Evolutionary conservation across 2,888 invertebrate genomes (phyloP), one percentile per base, ranked within the genome.

Genomic region (Xestia sexstrigata): DNA sequence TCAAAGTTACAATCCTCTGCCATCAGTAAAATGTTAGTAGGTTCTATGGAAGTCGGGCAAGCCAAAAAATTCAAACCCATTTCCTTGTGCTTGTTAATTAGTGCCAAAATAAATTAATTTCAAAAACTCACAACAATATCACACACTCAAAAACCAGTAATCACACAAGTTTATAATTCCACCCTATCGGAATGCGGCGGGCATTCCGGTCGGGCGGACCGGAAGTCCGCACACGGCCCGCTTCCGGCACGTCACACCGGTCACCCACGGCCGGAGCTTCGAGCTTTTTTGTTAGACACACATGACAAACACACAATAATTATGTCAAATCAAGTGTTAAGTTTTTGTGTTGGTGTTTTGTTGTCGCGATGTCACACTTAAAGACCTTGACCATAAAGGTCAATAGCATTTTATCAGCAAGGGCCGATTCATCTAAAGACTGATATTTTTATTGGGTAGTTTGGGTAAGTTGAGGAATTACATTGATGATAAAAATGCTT

Each of bases 211-310:
- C 73, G 89, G 87, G 73, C 81, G 82, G 70, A 68, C 87, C 91
- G 92, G 92, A 92, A 88, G 90, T 91, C 91, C 91, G 92, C 90
- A 89, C 89, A 91, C 88, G 91, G 88, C 78, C 72, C 84, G 78
- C 89, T 91, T 92, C 92, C 92, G 92, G 83, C 72, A 84, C 89
- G 91, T 89, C 89, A 90, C 88, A 76, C 85, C 84, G 84, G 83
- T 85, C 86, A 85, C 85, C 84, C 79, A 76, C 84, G 72, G 52
- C 60, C 62, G 73, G 78, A 85, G 87, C 88, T 88, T 87, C 49
- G 82, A 82, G 83, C 88, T 87, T 87, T 88, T 89, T 85, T 81
- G 81, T 83, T 80, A 84, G 66, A 85, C 74, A 70, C 82, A 83
- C 62, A 69, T 74, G 79, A 78, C 83, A 83, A 60, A 78, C 72